Percentiles rank a stretch among this genome's conserved stretches.
Evolutionary conservation across 2,113 vertebrate genomes (phyloP).

Genomic region (Hyperopisus bebe): DNA sequence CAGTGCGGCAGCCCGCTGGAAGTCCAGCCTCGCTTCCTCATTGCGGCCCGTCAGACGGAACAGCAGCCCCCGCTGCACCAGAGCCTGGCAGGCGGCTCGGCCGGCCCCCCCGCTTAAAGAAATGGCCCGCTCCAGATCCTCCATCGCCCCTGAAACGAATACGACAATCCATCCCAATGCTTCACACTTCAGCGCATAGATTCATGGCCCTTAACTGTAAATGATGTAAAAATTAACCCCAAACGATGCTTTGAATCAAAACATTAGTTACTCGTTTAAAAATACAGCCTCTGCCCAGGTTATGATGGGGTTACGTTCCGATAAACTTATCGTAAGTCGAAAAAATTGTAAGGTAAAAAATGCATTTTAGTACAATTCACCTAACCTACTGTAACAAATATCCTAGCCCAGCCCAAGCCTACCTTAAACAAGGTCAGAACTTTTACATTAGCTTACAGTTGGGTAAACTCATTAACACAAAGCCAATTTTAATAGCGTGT

Average conservation of each 20-base stretch:
- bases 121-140: constrained; percentile 72
- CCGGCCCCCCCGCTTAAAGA: constrained; percentile 65
- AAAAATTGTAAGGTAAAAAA: too few relatives aligned
- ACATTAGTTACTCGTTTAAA: neutral
- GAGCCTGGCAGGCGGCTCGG: constrained; percentile 67
- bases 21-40: constrained; percentile 67
- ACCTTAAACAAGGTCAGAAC: too few relatives aligned
- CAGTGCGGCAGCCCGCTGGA: constrained; percentile 67
- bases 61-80: constrained; percentile 83
- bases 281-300: too few relatives aligned
- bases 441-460: too few relatives aligned
- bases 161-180: neutral
- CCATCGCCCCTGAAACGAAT: constrained; percentile 67
- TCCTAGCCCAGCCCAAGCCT: too few relatives aligned
- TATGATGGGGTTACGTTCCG: too few relatives aligned
- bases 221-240: neutral
- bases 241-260: neutral
- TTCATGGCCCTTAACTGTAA: neutral
- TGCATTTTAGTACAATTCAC: too few relatives aligned
- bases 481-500: too few relatives aligned
- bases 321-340: too few relatives aligned
- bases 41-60: constrained; percentile 58
- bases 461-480: too few relatives aligned
- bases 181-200: neutral
- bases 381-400: too few relatives aligned